Percentiles rank a stretch among this genome's conserved stretches.
phyloP scores from a whole-genome alignment of 1,140 invertebrate genomes.

The Platorchestia sp. region DNA sequence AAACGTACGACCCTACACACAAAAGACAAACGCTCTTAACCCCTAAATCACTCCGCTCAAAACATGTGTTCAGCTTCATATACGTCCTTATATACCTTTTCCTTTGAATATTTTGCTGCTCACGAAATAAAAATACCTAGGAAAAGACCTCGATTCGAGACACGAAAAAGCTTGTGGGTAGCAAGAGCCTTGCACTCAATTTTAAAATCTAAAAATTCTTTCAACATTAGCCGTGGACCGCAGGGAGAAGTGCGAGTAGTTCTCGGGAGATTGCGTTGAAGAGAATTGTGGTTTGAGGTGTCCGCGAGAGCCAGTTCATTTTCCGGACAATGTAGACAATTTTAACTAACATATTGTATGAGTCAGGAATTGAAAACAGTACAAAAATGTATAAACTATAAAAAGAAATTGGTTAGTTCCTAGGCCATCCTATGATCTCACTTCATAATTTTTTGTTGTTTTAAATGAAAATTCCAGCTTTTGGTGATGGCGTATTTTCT shows the following conservation, averaged over 20 bases:
- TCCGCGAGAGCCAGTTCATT: not conserved
- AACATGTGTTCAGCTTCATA: not conserved
- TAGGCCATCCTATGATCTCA: not conserved
- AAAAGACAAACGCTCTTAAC: not conserved
- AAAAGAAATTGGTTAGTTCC: not conserved
- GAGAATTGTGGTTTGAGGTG: not conserved
- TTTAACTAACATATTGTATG: not conserved
- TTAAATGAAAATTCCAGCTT: not conserved
- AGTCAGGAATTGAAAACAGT: not conserved
- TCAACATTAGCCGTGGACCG: not conserved
- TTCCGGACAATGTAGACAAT: not conserved
- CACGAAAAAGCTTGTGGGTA: not conserved
- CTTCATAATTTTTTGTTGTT: not conserved
- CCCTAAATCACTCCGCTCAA: no score
- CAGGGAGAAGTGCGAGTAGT: not conserved
- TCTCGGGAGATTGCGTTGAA: not conserved
- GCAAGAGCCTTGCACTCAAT: not conserved
- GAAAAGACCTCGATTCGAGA: not conserved
- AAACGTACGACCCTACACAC: not conserved
- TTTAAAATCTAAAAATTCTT: not conserved
- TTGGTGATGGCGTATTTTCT: not conserved
- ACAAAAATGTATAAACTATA: not conserved
- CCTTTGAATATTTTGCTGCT: not conserved
- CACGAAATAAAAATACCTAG: not conserved
- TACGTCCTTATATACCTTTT: not conserved